Evolutionary conservation across 2,888 invertebrate genomes (phyloP).

Genomic region (Dryococelus australis): DNA sequence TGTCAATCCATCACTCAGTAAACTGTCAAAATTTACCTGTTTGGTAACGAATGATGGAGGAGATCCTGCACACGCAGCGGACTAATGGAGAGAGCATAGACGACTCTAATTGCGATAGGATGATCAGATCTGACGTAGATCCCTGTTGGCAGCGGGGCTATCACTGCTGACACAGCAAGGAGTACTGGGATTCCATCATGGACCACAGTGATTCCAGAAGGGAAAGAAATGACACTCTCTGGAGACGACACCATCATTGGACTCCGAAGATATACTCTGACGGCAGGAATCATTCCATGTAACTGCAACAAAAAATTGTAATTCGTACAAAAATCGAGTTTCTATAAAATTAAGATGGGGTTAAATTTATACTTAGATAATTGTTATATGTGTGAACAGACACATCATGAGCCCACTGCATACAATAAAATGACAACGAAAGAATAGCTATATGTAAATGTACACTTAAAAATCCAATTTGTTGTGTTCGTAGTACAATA

Average conservation of each 20-base stretch:
- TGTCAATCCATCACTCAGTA: background rate
- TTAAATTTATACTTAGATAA: background rate
- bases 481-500: too few relatives aligned
- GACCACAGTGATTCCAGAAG: slow-evolving; percentile 57
- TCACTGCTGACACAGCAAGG: slow-evolving; percentile 58
- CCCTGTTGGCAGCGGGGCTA: slow-evolving; percentile 57
- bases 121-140: slow-evolving; percentile 46
- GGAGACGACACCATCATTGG: slow-evolving; percentile 57
- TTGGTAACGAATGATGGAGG: slow-evolving; percentile 44
- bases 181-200: slow-evolving; percentile 57
- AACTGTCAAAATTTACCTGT: slow-evolving; percentile 44
- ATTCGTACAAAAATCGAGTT: background rate
- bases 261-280: slow-evolving; percentile 56
- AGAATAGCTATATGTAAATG: too few relatives aligned
- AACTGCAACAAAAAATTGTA: slow-evolving; percentile 39
- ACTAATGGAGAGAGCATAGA: slow-evolving; percentile 59
- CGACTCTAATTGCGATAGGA: slow-evolving; percentile 56
- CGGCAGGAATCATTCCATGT: slow-evolving; percentile 58
- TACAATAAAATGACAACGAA: too few relatives aligned
- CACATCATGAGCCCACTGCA: too few relatives aligned
- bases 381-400: too few relatives aligned
- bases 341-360: background rate
- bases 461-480: too few relatives aligned
- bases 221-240: slow-evolving; percentile 58
- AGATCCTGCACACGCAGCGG: slow-evolving; percentile 51